These are phyloP conservation scores for Isoperla grammatica DNA, from an alignment of 2,888 invertebrate species.

Conservation along the genomic window DNA sequence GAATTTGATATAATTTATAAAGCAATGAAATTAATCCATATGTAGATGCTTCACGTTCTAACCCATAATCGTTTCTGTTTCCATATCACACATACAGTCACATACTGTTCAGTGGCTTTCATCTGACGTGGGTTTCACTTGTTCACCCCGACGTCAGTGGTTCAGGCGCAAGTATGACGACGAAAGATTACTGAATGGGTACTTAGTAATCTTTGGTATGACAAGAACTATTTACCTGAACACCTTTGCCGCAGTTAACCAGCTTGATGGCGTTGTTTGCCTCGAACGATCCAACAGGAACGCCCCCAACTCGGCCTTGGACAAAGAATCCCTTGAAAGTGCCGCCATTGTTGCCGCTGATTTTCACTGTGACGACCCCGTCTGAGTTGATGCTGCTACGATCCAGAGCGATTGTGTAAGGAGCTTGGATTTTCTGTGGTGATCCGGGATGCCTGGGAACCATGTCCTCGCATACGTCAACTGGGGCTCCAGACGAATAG, in stretches of 20 bases:
- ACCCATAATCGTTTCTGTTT: no score
- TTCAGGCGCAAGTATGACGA: no score
- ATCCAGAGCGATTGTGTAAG: constrained; percentile 19
- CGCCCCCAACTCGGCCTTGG: constrained; percentile 24
- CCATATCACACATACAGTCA: no score
- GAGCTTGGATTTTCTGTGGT: constrained; percentile 11
- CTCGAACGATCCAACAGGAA: constrained; percentile 22
- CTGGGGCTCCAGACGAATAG: constrained; percentile 23
- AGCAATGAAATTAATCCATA: no score
- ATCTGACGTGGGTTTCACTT: no score
- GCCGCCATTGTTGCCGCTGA: constrained; percentile 10
- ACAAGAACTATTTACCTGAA: constrained; percentile 7
- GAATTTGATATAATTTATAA: no score
- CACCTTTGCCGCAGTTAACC: constrained; percentile 18
- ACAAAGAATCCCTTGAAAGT: constrained; percentile 26
- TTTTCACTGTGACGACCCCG: constrained; percentile 1
- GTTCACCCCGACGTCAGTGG: no score
- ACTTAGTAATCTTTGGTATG: no score
- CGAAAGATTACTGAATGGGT: no score
- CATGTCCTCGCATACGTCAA: constrained; percentile 21
- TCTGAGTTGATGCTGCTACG: constrained; percentile 13
- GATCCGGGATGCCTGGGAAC: constrained; percentile 17
- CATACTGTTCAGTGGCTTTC: no score
- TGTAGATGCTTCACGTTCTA: no score
- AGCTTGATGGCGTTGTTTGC: constrained; percentile 6